phyloP scores from a whole-genome alignment of 2,797 vertebrate species.

The Lophura swinhoii region DNA sequence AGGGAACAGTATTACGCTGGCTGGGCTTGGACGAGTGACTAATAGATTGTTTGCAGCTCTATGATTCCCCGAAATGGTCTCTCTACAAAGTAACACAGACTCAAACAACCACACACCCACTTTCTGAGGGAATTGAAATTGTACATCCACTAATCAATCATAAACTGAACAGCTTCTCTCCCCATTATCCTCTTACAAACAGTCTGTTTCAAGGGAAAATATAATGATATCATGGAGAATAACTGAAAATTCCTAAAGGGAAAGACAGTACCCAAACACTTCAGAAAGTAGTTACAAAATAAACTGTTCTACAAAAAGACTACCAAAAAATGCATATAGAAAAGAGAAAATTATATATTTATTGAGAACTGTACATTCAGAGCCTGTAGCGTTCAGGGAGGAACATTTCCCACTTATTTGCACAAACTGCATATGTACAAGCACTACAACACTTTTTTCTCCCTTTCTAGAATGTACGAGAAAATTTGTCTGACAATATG shows the following conservation, averaged over 20 bases:
- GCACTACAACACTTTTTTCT: background rate
- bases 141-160: constrained; percentile 68
- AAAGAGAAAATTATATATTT: constrained; percentile 1
- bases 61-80: constrained; percentile 57
- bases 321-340: background rate
- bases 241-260: constrained; percentile 34
- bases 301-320: background rate
- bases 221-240: background rate
- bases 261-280: background rate
- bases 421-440: background rate
- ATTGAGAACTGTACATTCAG: constrained; percentile 1
- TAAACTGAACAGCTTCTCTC: background rate
- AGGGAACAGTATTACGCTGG: constrained; percentile 35
- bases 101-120: constrained; percentile 27
- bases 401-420: constrained; percentile 4
- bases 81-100: constrained; percentile 60
- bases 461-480: background rate
- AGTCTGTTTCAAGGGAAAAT: constrained; percentile 24
- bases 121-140: constrained; percentile 55
- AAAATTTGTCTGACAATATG: background rate
- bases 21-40: constrained; percentile 55
- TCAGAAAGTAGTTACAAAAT: background rate
- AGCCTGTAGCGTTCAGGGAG: background rate
- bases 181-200: constrained; percentile 7
- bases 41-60: constrained; percentile 55